A percentile compares a stretch with the other conserved stretches of the same genome.
Evolutionary conservation across 2,797 vertebrate genomes (phyloP).

Genomic region (Philypnodon macrostomus): DNA sequence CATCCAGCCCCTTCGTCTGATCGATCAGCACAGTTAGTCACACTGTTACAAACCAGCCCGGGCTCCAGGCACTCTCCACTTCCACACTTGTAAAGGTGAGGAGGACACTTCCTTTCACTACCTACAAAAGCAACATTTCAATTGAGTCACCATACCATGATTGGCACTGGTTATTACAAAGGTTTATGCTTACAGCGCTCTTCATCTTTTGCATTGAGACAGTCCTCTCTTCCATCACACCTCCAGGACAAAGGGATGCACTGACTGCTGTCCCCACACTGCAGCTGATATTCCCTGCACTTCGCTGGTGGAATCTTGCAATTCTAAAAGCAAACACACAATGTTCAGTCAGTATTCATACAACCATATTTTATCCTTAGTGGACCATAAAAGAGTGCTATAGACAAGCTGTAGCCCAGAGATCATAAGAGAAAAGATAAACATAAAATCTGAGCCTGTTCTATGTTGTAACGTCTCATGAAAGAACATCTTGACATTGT

Average conservation of each 20-base stretch:
- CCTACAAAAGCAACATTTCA: slow-evolving; percentile 73
- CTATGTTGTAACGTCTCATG: too few relatives aligned
- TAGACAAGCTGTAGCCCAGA: too few relatives aligned
- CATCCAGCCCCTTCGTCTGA: slow-evolving; percentile 84
- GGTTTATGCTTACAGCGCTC: slow-evolving; percentile 72
- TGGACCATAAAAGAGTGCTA: too few relatives aligned
- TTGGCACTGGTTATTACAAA: neutral
- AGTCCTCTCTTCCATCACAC: slow-evolving; percentile 85
- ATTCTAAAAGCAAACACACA: slow-evolving; percentile 65
- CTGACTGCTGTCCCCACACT: slow-evolving; percentile 68
- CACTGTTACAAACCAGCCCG: slow-evolving; percentile 76
- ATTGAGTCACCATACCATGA: too few relatives aligned
- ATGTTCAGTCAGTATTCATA: neutral
- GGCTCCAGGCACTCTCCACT: slow-evolving; percentile 76
- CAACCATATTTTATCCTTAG: too few relatives aligned
- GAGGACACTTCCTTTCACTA: slow-evolving; percentile 64
- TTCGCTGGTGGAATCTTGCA: slow-evolving; percentile 51
- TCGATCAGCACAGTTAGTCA: slow-evolving; percentile 77
- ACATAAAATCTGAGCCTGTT: too few relatives aligned
- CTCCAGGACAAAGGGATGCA: slow-evolving; percentile 85
- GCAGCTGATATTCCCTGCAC: slow-evolving; percentile 80
- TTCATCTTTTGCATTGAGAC: slow-evolving; percentile 82
- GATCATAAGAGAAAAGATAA: too few relatives aligned
- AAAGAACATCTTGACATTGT: too few relatives aligned
- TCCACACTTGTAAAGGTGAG: slow-evolving; percentile 78